phyloP scores from a whole-genome alignment of 2,797 vertebrate genomes.

The Enteromius anoplus region DNA sequence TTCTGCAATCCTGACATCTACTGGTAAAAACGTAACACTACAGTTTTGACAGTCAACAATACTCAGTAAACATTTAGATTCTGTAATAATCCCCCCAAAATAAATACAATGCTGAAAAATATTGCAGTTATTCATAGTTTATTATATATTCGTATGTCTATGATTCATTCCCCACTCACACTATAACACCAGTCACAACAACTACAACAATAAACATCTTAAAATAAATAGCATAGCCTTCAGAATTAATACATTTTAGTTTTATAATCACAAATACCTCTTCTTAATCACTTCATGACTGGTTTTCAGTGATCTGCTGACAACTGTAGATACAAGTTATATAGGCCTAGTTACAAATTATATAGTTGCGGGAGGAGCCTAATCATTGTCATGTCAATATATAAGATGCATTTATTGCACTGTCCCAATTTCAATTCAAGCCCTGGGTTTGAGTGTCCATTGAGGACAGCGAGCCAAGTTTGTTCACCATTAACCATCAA shows the following conservation, averaged over 20 bases:
- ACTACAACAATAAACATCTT: background rate
- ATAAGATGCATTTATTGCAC: background rate
- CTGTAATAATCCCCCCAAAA: background rate
- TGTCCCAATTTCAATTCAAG: background rate
- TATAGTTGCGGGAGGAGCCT: background rate
- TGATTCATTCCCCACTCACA: background rate
- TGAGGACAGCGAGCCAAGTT: background rate
- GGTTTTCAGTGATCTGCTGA: background rate
- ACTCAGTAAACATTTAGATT: background rate
- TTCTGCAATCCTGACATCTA: conserved; percentile 55
- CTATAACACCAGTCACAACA: background rate
- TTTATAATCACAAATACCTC: background rate
- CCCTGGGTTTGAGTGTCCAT: background rate
- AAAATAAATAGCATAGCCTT: background rate
- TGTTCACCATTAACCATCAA: background rate
- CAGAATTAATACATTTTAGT: background rate
- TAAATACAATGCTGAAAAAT: background rate
- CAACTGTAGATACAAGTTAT: background rate
- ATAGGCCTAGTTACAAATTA: background rate
- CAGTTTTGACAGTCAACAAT: background rate
- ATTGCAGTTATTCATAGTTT: background rate
- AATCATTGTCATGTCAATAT: background rate
- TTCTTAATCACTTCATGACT: background rate
- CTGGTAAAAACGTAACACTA: conserved; percentile 32
- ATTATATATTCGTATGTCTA: background rate